Conservation (phyloP, 2,113 vertebrate species). For the Serilophus lunatus region DNA sequence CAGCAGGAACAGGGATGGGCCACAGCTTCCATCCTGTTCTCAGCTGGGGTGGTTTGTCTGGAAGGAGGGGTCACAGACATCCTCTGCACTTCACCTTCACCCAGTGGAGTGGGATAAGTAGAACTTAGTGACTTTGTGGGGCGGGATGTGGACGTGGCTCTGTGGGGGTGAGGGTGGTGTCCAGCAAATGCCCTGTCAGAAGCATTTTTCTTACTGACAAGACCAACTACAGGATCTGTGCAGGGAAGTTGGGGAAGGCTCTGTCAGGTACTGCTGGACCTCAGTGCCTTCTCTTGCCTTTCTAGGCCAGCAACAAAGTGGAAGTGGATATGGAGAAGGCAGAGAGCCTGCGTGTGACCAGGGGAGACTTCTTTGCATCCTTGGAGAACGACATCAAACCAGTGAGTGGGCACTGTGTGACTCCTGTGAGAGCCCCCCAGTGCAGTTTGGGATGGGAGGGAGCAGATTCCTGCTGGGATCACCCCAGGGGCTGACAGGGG, state of each 20-base stretch:
- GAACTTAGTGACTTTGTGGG: background rate
- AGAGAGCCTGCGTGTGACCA: conserved; percentile 85
- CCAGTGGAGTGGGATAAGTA: background rate
- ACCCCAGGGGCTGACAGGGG: accelerated
- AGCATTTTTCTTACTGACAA: accelerated
- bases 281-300: background rate
- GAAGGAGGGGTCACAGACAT: background rate
- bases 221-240: background rate
- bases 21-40: background rate
- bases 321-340: conserved; percentile 95
- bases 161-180: background rate
- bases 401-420: conserved; percentile 71
- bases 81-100: background rate
- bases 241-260: background rate
- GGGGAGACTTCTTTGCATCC: conserved; percentile 88
- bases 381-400: conserved; percentile 97
- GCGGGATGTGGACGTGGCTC: background rate
- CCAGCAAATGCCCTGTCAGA: background rate
- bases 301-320: conserved; percentile 91
- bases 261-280: background rate
- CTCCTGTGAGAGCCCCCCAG: background rate
- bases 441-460: background rate
- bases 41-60: background rate
- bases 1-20: background rate
- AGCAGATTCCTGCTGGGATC: background rate